phyloP scores from a whole-genome alignment of 2,113 vertebrate genomes.

The Girardinichthys multiradiatus region DNA sequence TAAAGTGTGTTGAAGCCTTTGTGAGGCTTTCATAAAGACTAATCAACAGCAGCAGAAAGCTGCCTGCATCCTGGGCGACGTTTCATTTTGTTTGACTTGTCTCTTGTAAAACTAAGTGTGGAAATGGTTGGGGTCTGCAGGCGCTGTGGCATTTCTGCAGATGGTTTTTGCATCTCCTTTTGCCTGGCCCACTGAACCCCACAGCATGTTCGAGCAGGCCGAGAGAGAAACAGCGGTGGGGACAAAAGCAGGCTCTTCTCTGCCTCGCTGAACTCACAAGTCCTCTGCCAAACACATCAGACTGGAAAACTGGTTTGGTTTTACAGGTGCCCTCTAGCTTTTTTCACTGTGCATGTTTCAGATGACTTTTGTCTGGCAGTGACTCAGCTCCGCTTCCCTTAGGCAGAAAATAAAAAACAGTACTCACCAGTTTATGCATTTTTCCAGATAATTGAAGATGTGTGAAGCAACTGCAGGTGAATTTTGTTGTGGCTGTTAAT shows the following conservation, averaged over 20 bases:
- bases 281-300: not conserved
- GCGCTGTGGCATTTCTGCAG: not conserved
- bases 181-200: not conserved
- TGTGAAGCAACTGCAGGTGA: not conserved
- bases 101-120: not conserved
- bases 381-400: constrained; percentile 4
- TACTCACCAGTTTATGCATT: not conserved
- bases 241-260: constrained; percentile 49
- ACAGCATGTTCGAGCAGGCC: constrained; percentile 51
- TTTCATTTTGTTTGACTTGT: not conserved
- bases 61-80: constrained; percentile 14
- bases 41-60: constrained; percentile 31
- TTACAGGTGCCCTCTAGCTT: constrained; percentile 37
- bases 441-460: not conserved
- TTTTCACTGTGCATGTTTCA: constrained; percentile 36
- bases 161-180: not conserved
- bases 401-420: constrained; percentile 3
- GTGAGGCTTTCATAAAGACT: not conserved
- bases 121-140: not conserved
- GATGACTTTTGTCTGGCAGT: constrained; percentile 4
- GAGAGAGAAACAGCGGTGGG: not conserved
- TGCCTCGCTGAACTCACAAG: not conserved
- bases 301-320: constrained; percentile 49
- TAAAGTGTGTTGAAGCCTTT: no score
- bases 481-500: no score